Percentiles rank a stretch among this genome's conserved stretches.
Conservation (phyloP, 2,797 vertebrate genomes). For the Dicrostonyx torquatus region DNA sequence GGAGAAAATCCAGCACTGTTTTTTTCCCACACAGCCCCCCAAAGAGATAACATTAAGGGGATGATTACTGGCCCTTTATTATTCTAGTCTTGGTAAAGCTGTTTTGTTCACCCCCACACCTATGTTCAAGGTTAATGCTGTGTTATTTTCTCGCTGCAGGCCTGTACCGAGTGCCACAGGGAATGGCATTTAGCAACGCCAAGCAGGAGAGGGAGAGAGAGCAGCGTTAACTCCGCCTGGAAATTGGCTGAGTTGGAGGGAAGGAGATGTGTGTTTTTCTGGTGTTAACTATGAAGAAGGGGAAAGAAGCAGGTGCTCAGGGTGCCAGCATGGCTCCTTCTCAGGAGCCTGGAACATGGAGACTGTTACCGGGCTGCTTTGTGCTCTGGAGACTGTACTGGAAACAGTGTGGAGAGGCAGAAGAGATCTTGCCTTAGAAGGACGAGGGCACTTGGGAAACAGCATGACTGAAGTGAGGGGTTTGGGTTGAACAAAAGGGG, state of each 20-base stretch:
- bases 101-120: slow-evolving; percentile 67
- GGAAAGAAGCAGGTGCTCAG: not conserved
- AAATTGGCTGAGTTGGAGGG: slow-evolving; percentile 28
- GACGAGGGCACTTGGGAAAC: not conserved
- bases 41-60: slow-evolving; percentile 57
- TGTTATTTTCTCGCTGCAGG: slow-evolving; percentile 77
- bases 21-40: not conserved
- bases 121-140: slow-evolving; percentile 79
- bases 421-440: not conserved
- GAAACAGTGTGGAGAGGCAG: not conserved
- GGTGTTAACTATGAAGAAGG: slow-evolving; percentile 62
- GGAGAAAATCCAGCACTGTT: slow-evolving; percentile 53
- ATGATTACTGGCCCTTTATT: slow-evolving; percentile 68
- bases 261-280: slow-evolving; percentile 64
- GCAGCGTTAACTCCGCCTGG: not conserved
- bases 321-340: not conserved
- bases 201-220: slow-evolving; percentile 43
- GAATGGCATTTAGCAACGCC: slow-evolving; percentile 67
- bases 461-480: accelerated
- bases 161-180: slow-evolving; percentile 65
- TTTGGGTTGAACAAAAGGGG: not conserved
- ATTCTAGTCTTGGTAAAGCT: slow-evolving; percentile 71
- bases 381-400: not conserved
- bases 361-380: not conserved
- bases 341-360: not conserved